These are phyloP conservation scores for Polyommatus iphigenia DNA, from an alignment of 2,888 invertebrate genomes.

Conservation along the genomic window DNA sequence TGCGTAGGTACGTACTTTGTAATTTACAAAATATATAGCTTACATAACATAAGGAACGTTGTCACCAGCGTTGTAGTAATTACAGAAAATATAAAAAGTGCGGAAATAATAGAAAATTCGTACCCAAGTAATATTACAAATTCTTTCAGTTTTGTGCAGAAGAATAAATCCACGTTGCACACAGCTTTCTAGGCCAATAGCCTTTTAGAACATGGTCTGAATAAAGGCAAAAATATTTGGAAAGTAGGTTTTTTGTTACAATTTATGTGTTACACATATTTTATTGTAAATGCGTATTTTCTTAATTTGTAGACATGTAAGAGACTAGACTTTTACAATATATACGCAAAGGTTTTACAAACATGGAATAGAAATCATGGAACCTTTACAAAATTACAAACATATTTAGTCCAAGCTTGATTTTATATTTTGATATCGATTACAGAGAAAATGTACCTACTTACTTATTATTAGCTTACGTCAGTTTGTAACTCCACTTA, in stretches of 20 bases:
- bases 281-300: background rate
- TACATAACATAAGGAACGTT: background rate
- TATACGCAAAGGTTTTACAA: too few relatives aligned
- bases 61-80: background rate
- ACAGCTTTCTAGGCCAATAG: conserved; percentile 28
- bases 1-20: too few relatives aligned
- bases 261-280: background rate
- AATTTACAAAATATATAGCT: too few relatives aligned
- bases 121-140: conserved; percentile 21
- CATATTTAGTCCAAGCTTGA: too few relatives aligned
- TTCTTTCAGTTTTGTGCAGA: conserved; percentile 16
- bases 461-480: too few relatives aligned
- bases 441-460: too few relatives aligned
- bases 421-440: too few relatives aligned
- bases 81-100: background rate
- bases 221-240: conserved; percentile 25
- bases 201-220: conserved; percentile 15
- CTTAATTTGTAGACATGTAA: too few relatives aligned
- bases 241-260: background rate
- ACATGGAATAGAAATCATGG: too few relatives aligned
- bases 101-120: background rate
- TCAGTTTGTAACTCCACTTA: too few relatives aligned
- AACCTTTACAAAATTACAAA: too few relatives aligned
- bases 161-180: conserved; percentile 26
- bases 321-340: too few relatives aligned